Conservation (phyloP, 2,888 invertebrate genomes). For the Calliphora vomitoria region DNA sequence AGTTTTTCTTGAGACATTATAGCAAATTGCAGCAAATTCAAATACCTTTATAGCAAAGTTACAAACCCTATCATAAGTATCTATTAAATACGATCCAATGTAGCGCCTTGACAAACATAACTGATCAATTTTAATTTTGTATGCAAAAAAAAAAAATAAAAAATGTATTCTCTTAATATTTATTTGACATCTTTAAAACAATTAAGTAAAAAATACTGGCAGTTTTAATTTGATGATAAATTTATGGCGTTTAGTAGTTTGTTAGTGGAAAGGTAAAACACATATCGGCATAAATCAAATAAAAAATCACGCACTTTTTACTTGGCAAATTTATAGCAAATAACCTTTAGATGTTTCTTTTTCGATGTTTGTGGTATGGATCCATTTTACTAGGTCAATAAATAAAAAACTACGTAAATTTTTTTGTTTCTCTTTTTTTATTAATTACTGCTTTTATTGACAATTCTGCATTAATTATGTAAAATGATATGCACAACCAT, state of each 20-base stretch:
- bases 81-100: background rate
- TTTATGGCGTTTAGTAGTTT: background rate
- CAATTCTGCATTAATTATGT: conserved; percentile 8
- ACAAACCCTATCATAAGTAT: background rate
- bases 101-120: too few species aligned
- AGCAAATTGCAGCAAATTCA: too few species aligned
- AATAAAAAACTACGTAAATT: background rate
- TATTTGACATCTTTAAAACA: conserved; percentile 17
- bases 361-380: background rate
- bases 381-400: conserved; percentile 41
- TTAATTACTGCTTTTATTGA: background rate
- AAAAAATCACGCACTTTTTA: conserved; percentile 4
- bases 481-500: background rate
- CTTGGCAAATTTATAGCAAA: too few species aligned
- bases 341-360: background rate
- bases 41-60: background rate
- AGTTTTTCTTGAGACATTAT: too few species aligned
- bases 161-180: background rate
- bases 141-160: background rate
- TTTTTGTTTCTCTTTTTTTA: background rate
- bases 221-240: background rate
- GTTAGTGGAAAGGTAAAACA: background rate
- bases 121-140: too few species aligned
- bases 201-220: background rate
- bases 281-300: background rate